A percentile compares a stretch with the other conserved stretches of the same genome.
Evolutionary conservation across 2,797 vertebrate genomes (phyloP).

Genomic region (Labroides dimidiatus): DNA sequence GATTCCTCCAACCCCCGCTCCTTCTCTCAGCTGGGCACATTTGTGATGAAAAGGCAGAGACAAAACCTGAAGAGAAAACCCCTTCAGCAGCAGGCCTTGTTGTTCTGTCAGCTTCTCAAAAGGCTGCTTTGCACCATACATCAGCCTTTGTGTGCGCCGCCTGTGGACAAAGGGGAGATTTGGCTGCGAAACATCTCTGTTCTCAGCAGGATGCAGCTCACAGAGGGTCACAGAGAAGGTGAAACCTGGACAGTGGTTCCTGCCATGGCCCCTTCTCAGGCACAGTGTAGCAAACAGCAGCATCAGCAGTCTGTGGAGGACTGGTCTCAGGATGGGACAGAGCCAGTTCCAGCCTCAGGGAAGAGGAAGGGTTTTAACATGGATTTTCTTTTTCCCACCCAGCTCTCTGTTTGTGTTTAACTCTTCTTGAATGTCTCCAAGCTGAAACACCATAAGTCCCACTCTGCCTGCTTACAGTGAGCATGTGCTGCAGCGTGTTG

Average conservation of each 20-base stretch:
- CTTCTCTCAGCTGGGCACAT: constrained; percentile 68
- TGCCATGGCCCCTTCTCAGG: constrained; percentile 2
- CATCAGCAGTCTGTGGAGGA: neutral
- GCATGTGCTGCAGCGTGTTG: neutral
- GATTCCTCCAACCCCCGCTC: constrained; percentile 72
- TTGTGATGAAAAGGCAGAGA: constrained; percentile 78
- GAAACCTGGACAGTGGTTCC: neutral
- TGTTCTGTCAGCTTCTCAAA: constrained; percentile 68
- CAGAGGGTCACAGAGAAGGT: constrained; percentile 14
- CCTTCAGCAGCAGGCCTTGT: constrained; percentile 62
- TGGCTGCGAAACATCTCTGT: constrained; percentile 64
- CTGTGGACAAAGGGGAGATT: constrained; percentile 66
- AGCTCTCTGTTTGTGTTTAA: neutral
- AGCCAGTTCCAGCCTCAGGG: neutral
- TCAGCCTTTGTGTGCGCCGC: constrained; percentile 51
- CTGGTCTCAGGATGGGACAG: accelerated
- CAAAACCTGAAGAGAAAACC: constrained; percentile 74
- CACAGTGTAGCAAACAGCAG: neutral
- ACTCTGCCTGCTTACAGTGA: neutral
- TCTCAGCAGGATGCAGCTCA: constrained; percentile 54
- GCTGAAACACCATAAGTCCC: too few species aligned
- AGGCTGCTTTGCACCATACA: constrained; percentile 66
- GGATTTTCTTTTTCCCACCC: neutral
- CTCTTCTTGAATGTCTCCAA: too few species aligned
- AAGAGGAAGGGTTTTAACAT: neutral